Conservation (phyloP, 2,797 vertebrate genomes). For the Jordanella pulchra region DNA sequence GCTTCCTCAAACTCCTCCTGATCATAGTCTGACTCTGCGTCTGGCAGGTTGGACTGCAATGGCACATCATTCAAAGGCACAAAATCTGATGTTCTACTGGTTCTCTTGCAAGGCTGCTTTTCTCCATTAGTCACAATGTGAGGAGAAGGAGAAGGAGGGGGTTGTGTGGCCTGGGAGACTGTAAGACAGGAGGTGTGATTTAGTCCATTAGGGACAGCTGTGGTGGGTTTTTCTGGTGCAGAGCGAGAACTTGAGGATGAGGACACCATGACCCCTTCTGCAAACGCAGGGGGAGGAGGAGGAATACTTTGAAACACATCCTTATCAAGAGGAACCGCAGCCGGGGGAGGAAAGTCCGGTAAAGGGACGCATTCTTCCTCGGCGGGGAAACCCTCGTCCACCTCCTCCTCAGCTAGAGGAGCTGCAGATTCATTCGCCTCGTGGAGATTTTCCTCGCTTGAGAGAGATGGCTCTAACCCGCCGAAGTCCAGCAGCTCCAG, state of each 20-base stretch:
- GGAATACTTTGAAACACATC: constrained; percentile 76
- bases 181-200: constrained; percentile 15
- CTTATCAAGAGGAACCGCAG: constrained; percentile 62
- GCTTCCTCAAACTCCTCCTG: constrained; percentile 90
- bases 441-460: constrained; percentile 86
- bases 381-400: constrained; percentile 86
- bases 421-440: constrained; percentile 81
- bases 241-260: constrained; percentile 37
- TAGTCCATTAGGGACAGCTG: constrained; percentile 38
- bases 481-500: constrained; percentile 90
- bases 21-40: constrained; percentile 89
- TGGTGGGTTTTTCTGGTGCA: constrained; percentile 26
- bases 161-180: constrained; percentile 33
- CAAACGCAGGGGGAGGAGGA: constrained; percentile 78
- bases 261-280: constrained; percentile 60
- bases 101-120: constrained; percentile 12
- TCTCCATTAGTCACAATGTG: constrained; percentile 58
- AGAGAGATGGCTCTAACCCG: constrained; percentile 82
- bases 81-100: constrained; percentile 39
- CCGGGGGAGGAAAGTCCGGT: constrained; percentile 70
- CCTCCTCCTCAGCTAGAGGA: constrained; percentile 85
- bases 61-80: constrained; percentile 69
- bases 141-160: constrained; percentile 27
- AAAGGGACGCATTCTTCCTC: constrained; percentile 82
- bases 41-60: constrained; percentile 70